A percentile compares a stretch with the other conserved stretches of the same genome.
phyloP scores from a whole-genome alignment of 64 coral and sea anemone species.

The Montipora capricornis region DNA sequence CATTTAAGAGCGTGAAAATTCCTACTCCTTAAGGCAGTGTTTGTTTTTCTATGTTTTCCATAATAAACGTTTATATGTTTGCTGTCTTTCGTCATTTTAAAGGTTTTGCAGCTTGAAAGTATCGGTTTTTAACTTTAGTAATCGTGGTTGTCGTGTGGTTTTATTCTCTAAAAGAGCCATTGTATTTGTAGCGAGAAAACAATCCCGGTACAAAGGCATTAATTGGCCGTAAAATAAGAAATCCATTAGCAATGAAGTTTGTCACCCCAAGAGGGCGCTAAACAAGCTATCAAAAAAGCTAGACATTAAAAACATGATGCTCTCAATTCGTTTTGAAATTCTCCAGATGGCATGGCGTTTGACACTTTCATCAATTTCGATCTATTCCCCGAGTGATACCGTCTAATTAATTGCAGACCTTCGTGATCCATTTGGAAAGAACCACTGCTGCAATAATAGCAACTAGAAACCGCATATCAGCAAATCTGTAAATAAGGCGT shows the following conservation, averaged over 20 bases:
- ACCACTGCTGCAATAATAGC: background rate
- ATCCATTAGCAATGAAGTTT: background rate
- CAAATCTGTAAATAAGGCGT: background rate
- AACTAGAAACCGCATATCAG: background rate
- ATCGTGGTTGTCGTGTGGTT: background rate
- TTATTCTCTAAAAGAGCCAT: slow-evolving; percentile 12
- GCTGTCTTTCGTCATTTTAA: background rate
- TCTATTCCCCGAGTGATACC: background rate
- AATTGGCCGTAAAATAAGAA: slow-evolving; percentile 25
- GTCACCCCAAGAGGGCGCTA: background rate
- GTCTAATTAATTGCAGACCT: background rate
- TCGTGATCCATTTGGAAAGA: background rate
- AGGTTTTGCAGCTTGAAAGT: too few relatives aligned
- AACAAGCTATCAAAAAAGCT: background rate
- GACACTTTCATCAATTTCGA: background rate
- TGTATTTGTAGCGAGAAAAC: background rate
- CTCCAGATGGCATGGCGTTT: background rate
- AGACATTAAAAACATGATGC: background rate
- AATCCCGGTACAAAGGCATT: slow-evolving; percentile 25
- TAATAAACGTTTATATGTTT: background rate
- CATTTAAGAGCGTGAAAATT: background rate
- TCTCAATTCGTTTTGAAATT: background rate
- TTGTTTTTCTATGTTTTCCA: background rate
- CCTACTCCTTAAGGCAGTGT: background rate
- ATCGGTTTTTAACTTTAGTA: background rate